These are phyloP conservation scores for Pocillopora grandis DNA, from an alignment of 92 coral and sea anemone species.

Conservation along the genomic window DNA sequence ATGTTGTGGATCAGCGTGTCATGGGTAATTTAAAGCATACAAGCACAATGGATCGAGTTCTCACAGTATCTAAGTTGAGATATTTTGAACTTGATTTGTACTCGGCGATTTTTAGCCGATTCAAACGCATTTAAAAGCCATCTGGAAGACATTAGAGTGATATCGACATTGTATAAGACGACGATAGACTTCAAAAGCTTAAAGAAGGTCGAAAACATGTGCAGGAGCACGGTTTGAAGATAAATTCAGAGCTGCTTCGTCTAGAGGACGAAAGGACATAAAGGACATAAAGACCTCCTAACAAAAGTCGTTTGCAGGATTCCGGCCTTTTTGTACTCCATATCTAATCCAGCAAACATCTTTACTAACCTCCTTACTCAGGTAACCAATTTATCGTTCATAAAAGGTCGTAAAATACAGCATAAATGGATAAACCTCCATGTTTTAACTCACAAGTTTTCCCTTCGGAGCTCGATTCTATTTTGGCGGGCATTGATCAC, in stretches of 20 bases:
- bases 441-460: neutral
- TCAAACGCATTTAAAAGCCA: neutral
- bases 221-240: neutral
- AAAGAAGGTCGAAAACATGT: neutral
- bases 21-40: no score
- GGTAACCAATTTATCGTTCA: neutral
- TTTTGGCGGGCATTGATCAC: constrained; percentile 51
- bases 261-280: neutral
- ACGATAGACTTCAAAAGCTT: neutral
- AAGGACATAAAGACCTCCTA: no score
- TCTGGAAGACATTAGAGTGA: neutral
- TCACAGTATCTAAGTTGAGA: no score
- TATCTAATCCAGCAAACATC: neutral
- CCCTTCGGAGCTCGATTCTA: constrained; percentile 37
- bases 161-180: neutral
- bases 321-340: neutral
- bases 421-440: constrained; percentile 11
- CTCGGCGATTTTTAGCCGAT: no score
- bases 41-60: no score
- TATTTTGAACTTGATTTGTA: no score
- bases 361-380: constrained; percentile 12
- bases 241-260: neutral
- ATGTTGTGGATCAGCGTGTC: no score
- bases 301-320: neutral
- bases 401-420: constrained; percentile 10